Conservation (phyloP, 2,888 invertebrate species). For the Archips crataeganus region DNA sequence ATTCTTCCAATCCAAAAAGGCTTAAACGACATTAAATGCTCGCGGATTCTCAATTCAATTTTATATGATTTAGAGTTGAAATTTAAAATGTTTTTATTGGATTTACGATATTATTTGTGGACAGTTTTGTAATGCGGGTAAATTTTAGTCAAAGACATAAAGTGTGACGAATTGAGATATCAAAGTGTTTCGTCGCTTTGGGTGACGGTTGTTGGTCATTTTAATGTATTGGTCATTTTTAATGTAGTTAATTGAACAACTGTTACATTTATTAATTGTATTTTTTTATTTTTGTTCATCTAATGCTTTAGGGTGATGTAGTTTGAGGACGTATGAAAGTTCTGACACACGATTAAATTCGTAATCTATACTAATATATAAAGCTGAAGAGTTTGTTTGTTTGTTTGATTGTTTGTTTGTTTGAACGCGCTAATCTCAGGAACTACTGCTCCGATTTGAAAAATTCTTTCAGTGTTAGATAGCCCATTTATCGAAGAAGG, state of each 20-base stretch:
- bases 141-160: conserved; percentile 82
- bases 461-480: too few relatives aligned
- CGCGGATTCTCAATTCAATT: not conserved
- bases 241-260: conserved; percentile 9
- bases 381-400: too few relatives aligned
- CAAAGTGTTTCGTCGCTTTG: conserved; percentile 79
- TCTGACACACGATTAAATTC: not conserved
- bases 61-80: not conserved
- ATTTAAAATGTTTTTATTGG: not conserved
- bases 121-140: conserved; percentile 47
- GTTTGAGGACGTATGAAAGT: too few relatives aligned
- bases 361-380: too few relatives aligned
- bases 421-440: too few relatives aligned
- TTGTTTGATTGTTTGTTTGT: too few relatives aligned
- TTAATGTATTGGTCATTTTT: conserved; percentile 17
- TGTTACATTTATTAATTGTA: not conserved
- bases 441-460: too few relatives aligned
- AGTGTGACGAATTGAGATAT: conserved; percentile 83
- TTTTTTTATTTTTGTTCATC: not conserved
- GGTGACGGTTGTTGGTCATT: conserved; percentile 42
- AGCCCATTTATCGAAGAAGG: too few relatives aligned
- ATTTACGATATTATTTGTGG: not conserved
- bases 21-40: not conserved
- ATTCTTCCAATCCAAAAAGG: not conserved
- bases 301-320: not conserved